These are phyloP conservation scores for Lepisosteus oculatus DNA, from an alignment of 2,113 vertebrate genomes.

Conservation along the genomic window DNA sequence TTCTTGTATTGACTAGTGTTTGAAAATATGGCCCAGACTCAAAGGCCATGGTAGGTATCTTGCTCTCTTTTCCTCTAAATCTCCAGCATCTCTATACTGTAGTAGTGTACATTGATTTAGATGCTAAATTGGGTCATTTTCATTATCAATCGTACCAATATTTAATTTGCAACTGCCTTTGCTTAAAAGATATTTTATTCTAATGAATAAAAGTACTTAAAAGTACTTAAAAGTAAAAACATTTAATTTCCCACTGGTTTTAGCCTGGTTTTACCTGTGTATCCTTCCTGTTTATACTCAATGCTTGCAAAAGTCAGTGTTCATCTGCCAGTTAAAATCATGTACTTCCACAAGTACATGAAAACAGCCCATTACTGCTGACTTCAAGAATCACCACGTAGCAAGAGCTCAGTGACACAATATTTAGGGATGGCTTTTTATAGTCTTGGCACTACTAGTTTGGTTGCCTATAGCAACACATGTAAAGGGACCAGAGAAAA, in stretches of 20 bases:
- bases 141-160: constrained; percentile 46
- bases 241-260: neutral
- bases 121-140: constrained; percentile 53
- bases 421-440: neutral
- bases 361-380: constrained; percentile 5
- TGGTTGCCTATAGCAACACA: constrained; percentile 9
- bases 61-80: constrained; percentile 16
- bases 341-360: neutral
- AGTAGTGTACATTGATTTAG: constrained; percentile 51
- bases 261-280: neutral
- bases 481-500: neutral
- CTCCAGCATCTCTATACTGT: constrained; percentile 28
- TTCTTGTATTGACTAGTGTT: constrained; percentile 42
- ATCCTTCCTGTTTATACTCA: neutral
- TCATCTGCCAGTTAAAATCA: neutral
- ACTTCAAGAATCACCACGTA: neutral
- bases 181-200: constrained; percentile 31
- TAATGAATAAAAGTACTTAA: neutral
- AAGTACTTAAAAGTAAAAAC: neutral
- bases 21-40: constrained; percentile 41
- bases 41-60: constrained; percentile 48
- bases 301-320: neutral
- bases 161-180: constrained; percentile 44
- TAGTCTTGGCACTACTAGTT: too few species aligned
- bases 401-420: neutral